A percentile compares a stretch with the other conserved stretches of the same genome.
These are phyloP conservation scores for Aeoliscus strigatus DNA, from an alignment of 2,797 vertebrate species.

Conservation along the genomic window DNA sequence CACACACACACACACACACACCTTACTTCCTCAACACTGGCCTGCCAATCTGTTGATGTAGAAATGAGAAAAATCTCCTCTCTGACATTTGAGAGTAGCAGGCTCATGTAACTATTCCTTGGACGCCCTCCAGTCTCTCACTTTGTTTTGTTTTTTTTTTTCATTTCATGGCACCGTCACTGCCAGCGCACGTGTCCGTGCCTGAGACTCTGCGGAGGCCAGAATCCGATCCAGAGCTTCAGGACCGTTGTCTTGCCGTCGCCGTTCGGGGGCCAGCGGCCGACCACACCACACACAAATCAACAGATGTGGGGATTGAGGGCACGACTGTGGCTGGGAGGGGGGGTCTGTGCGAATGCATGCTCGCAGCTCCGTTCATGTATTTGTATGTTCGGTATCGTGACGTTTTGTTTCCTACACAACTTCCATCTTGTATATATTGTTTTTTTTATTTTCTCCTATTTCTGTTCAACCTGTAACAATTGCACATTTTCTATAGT, in stretches of 20 bases:
- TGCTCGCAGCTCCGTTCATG: too few species aligned
- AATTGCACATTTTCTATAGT: too few species aligned
- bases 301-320: too few species aligned
- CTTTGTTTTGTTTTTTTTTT: conserved; percentile 33
- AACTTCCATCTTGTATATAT: too few species aligned
- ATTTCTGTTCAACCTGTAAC: too few species aligned
- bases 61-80: conserved; percentile 51
- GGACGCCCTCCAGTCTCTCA: conserved; percentile 30
- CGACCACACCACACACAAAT: too few species aligned
- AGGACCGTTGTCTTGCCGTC: conserved; percentile 31
- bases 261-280: too few species aligned
- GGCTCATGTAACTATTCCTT: conserved; percentile 41
- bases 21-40: conserved; percentile 8
- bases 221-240: neutral
- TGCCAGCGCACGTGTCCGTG: conserved; percentile 41
- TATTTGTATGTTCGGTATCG: too few species aligned
- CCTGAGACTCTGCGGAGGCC: conserved; percentile 59
- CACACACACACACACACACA: neutral
- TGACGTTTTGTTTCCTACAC: too few species aligned
- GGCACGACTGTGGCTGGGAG: too few species aligned
- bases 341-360: too few species aligned
- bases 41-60: conserved; percentile 50
- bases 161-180: conserved; percentile 41
- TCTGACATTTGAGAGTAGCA: conserved; percentile 44
- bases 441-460: too few species aligned